Percentiles rank a stretch among this genome's conserved stretches.
These are phyloP conservation scores for Pachycephala philippinensis DNA, from an alignment of 2,113 vertebrate genomes.

Conservation along the genomic window DNA sequence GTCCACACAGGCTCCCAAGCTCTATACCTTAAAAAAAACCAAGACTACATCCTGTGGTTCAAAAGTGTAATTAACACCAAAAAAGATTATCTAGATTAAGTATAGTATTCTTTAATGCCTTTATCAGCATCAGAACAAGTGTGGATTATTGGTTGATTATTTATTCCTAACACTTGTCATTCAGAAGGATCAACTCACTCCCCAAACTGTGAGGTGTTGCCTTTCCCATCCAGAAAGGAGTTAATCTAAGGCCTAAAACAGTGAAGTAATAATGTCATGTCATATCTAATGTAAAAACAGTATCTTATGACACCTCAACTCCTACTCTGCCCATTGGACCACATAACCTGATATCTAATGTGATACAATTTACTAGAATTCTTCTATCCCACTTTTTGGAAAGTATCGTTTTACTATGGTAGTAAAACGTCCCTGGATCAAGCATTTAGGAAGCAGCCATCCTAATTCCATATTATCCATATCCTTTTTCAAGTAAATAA, in stretches of 20 bases:
- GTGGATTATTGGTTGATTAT: neutral
- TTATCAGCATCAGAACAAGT: neutral
- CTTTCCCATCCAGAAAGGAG: neutral
- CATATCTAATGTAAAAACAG: neutral
- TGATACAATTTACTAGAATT: neutral
- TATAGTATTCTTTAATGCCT: neutral
- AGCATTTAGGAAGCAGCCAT: neutral
- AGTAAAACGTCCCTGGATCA: neutral
- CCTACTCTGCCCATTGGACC: neutral
- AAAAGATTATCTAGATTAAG: neutral
- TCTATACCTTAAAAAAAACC: neutral
- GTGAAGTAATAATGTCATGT: neutral
- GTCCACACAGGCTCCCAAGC: neutral
- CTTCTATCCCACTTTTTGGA: neutral
- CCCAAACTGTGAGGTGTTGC: neutral
- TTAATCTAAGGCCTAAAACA: neutral
- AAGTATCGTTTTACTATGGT: neutral
- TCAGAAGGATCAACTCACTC: neutral
- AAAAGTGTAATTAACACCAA: neutral
- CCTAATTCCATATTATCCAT: neutral
- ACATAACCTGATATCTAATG: neutral
- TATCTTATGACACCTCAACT: neutral
- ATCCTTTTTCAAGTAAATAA: neutral
- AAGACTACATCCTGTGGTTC: neutral
- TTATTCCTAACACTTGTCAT: neutral